Conservation (phyloP, 64 coral and sea anemone genomes). For the Hydrozoanthus tunicans region DNA sequence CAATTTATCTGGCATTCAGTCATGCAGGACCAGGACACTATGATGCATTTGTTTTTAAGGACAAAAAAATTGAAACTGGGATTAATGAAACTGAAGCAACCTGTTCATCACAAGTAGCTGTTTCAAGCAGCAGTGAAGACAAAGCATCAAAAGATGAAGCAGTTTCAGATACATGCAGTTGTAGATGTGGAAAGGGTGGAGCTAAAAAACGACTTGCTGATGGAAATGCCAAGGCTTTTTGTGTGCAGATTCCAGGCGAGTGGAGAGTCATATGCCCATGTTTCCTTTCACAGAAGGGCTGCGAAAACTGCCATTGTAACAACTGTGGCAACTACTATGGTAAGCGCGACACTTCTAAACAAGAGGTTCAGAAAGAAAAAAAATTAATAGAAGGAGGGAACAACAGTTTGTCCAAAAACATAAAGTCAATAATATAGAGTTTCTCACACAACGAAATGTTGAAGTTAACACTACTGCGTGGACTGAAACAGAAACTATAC, state of each 20-base stretch:
- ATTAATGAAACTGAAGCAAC: background rate
- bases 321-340: slow-evolving; percentile 51
- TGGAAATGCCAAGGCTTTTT: slow-evolving; percentile 34
- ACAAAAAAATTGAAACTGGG: background rate
- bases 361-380: background rate
- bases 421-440: slow-evolving; percentile 35
- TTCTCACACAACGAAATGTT: slow-evolving; percentile 22
- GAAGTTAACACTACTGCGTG: slow-evolving; percentile 14
- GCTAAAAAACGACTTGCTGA: background rate
- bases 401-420: slow-evolving; percentile 34
- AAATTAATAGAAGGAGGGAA: slow-evolving; percentile 24
- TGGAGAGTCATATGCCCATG: slow-evolving; percentile 1
- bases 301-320: background rate
- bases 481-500: slow-evolving; percentile 38
- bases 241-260: slow-evolving; percentile 35
- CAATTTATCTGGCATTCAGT: slow-evolving; percentile 15
- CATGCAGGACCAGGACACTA: slow-evolving; percentile 31
- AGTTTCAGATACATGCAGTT: background rate
- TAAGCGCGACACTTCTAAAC: slow-evolving; percentile 5
- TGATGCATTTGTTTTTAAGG: slow-evolving; percentile 14
- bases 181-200: slow-evolving; percentile 5
- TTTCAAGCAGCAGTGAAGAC: background rate
- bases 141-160: slow-evolving; percentile 5
- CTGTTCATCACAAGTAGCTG: slow-evolving; percentile 34
- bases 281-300: slow-evolving; percentile 12